Conservation (phyloP, 2,888 invertebrate species). For the Beris morrisii region DNA sequence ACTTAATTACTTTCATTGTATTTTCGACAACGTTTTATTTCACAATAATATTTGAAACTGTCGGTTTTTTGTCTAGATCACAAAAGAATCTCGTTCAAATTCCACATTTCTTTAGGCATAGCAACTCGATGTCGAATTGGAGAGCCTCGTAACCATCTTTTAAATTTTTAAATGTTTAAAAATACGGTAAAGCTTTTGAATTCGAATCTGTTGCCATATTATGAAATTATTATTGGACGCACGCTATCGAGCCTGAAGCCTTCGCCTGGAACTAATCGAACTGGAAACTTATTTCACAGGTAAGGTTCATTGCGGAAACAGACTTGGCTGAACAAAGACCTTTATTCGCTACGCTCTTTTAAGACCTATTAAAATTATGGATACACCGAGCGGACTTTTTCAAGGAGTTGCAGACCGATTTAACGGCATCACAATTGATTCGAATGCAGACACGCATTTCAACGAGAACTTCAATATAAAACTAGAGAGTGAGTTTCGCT, state of each 20-base stretch:
- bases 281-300: too few species aligned
- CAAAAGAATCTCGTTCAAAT: too few species aligned
- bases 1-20: too few species aligned
- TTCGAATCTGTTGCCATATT: slow-evolving; percentile 15
- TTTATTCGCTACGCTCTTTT: background rate
- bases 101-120: too few species aligned
- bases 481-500: slow-evolving; percentile 61
- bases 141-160: too few species aligned
- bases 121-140: too few species aligned
- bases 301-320: background rate
- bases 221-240: slow-evolving; percentile 22
- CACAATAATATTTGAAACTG: too few species aligned
- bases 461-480: slow-evolving; percentile 58
- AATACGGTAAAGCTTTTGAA: slow-evolving; percentile 24
- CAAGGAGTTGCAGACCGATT: slow-evolving; percentile 65
- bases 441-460: slow-evolving; percentile 61
- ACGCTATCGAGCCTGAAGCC: slow-evolving; percentile 11
- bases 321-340: background rate
- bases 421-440: slow-evolving; percentile 73
- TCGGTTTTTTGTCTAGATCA: too few species aligned
- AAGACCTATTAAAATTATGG: slow-evolving; percentile 44
- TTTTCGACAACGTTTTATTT: too few species aligned
- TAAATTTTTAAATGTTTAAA: slow-evolving; percentile 25
- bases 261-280: too few species aligned
- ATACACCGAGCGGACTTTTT: slow-evolving; percentile 53